phyloP scores from a whole-genome alignment of 2,888 invertebrate species.

The Pyrrhosoma nymphula region DNA sequence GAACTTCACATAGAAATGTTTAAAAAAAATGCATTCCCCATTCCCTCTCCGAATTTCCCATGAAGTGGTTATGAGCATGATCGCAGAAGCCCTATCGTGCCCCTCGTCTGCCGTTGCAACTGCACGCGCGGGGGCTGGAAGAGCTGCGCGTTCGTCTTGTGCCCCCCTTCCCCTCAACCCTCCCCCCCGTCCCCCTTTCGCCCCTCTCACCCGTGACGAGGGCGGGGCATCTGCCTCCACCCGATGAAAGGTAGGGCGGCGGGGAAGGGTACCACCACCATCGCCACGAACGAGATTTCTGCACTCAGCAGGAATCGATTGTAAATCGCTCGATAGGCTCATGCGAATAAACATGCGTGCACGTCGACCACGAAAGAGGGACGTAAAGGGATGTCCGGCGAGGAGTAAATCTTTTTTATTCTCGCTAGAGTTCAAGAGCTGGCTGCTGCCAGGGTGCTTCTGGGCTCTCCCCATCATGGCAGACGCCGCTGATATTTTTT shows the following conservation, averaged over 20 bases:
- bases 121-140: neutral
- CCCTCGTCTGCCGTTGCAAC: neutral
- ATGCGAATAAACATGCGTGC: neutral
- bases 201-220: neutral
- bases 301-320: neutral
- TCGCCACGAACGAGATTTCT: neutral
- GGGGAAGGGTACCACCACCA: neutral
- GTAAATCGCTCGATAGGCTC: constrained; percentile 15
- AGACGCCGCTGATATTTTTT: neutral
- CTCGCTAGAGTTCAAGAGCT: neutral
- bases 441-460: neutral
- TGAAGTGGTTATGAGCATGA: no score
- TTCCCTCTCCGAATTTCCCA: no score
- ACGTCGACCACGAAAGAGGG: neutral
- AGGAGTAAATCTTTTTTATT: neutral
- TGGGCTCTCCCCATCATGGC: neutral
- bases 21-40: no score
- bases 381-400: neutral
- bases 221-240: neutral
- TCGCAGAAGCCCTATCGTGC: no score
- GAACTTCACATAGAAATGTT: no score
- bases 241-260: neutral
- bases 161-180: neutral
- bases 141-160: neutral
- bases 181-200: neutral